phyloP scores from a whole-genome alignment of 2,797 vertebrate genomes.

The Sebastes itinus region DNA sequence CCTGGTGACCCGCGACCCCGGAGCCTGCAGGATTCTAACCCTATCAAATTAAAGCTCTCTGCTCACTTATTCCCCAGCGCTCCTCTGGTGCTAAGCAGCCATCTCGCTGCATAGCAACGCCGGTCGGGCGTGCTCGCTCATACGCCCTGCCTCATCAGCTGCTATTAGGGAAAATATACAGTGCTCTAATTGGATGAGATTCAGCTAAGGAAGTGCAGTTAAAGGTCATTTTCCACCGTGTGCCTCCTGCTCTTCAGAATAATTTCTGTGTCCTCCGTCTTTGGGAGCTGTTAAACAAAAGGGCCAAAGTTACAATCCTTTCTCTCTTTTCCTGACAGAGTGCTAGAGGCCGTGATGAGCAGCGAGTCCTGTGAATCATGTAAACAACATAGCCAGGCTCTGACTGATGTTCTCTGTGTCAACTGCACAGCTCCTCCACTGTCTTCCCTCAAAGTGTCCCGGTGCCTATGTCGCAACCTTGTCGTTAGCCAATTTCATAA shows the following conservation, averaged over 20 bases:
- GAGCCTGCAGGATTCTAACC: conserved; percentile 99
- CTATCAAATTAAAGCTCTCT: conserved; percentile 99
- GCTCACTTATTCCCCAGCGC: conserved; percentile 99
- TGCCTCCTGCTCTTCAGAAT: conserved; percentile 92
- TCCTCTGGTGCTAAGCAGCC: conserved; percentile 95
- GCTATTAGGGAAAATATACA: conserved; percentile 99
- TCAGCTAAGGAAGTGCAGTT: conserved; percentile 99
- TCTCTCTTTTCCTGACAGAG: conserved; percentile 74
- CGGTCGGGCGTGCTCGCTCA: conserved; percentile 95
- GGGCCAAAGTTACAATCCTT: conserved; percentile 87
- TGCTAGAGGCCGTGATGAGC: conserved; percentile 77
- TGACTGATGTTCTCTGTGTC: conserved; percentile 73
- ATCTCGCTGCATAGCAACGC: conserved; percentile 99
- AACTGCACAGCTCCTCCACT: conserved; percentile 62
- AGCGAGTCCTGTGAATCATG: conserved; percentile 78
- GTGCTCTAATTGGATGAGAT: conserved; percentile 99
- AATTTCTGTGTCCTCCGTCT: conserved; percentile 86
- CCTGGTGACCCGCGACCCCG: conserved; percentile 93
- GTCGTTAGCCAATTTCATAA: conserved; percentile 77
- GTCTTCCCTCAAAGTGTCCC: conserved; percentile 59
- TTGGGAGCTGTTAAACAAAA: conserved; percentile 92
- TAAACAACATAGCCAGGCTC: conserved; percentile 80
- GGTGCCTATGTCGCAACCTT: conserved; percentile 68
- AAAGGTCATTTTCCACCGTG: conserved; percentile 98
- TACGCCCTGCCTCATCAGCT: conserved; percentile 97